These are phyloP conservation scores for Thysanoteuthis rhombus DNA, from an alignment of 2,888 invertebrate genomes.

Conservation along the genomic window DNA sequence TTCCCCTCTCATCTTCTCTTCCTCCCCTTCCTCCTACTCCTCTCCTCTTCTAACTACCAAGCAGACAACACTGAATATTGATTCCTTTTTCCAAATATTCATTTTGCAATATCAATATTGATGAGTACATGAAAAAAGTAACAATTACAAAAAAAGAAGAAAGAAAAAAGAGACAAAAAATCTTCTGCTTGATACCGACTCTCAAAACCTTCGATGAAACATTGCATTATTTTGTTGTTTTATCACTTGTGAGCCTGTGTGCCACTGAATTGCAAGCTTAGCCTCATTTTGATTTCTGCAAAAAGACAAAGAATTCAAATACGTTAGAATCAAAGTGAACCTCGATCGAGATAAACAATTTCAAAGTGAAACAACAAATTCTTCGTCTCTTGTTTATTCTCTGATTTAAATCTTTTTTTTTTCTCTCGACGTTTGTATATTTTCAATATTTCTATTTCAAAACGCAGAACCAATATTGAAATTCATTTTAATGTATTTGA, in stretches of 20 bases:
- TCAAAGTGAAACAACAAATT: background rate
- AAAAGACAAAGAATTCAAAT: background rate
- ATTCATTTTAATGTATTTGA: background rate
- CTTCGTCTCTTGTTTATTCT: background rate
- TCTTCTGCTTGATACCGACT: background rate
- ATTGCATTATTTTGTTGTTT: background rate
- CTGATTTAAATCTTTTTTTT: background rate
- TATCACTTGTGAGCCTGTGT: background rate
- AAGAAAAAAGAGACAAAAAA: background rate
- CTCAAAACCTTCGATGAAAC: background rate
- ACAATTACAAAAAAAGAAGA: background rate
- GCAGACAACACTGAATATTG: background rate
- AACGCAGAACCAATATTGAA: background rate
- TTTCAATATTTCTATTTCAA: background rate
- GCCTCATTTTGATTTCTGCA: background rate
- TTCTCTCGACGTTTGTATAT: background rate
- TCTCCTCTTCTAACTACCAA: background rate
- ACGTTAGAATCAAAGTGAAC: background rate
- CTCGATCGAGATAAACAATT: background rate
- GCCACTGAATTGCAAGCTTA: constrained; percentile 12
- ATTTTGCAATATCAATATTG: background rate
- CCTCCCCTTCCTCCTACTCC: too few relatives aligned
- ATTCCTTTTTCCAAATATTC: background rate
- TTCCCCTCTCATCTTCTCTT: background rate
- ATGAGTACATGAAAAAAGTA: background rate